These are phyloP conservation scores for Gila robusta DNA, from an alignment of 2,797 vertebrate species.

Conservation along the genomic window DNA sequence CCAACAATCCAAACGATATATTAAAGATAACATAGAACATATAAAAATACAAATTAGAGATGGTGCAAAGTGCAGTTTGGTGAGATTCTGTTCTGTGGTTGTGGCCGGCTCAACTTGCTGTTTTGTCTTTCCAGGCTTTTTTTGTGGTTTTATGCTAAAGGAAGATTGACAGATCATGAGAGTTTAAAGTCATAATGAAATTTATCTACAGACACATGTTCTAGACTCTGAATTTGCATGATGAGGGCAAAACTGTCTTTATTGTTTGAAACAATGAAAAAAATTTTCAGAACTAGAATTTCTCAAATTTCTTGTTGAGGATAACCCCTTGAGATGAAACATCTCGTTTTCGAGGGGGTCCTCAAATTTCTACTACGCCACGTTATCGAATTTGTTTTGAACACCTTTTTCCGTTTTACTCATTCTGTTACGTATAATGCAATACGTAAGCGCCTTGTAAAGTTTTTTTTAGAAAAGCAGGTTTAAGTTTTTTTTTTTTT, in stretches of 20 bases:
- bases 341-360: no score
- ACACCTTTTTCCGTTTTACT: not conserved
- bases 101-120: not conserved
- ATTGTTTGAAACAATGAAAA: not conserved
- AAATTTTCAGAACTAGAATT: not conserved
- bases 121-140: conserved; percentile 3
- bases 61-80: conserved; percentile 6
- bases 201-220: not conserved
- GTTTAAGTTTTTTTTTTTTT: not conserved
- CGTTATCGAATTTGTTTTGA: not conserved
- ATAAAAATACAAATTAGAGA: conserved; percentile 21
- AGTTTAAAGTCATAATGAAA: not conserved
- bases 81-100: not conserved
- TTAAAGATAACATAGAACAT: conserved; percentile 7
- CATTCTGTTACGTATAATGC: not conserved
- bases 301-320: no score
- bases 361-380: no score
- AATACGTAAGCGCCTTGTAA: not conserved
- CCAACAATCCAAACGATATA: conserved; percentile 21
- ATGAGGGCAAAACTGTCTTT: not conserved
- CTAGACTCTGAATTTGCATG: not conserved
- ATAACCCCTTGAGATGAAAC: no score
- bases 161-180: not conserved
- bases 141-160: conserved; percentile 1
- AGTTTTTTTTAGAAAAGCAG: no score